phyloP scores from a whole-genome alignment of 2,113 vertebrate species.

The Xenopus laevis region DNA sequence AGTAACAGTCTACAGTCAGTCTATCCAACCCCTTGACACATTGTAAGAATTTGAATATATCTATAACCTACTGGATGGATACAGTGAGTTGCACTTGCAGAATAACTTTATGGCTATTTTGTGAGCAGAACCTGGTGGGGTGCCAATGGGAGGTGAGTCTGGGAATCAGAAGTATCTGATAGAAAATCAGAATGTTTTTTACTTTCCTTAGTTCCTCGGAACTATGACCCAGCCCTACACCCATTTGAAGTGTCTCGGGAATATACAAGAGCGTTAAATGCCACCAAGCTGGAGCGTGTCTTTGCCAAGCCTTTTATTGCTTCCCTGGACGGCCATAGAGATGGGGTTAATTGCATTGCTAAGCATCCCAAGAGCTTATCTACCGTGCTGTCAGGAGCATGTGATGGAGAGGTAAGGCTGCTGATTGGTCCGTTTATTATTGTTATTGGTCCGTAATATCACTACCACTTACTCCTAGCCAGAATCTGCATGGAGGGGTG shows the following conservation, averaged over 20 bases:
- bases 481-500: too few species aligned
- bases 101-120: too few species aligned
- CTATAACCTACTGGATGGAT: too few species aligned
- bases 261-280: constrained; percentile 86
- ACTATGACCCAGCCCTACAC: constrained; percentile 88
- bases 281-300: constrained; percentile 87
- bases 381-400: constrained; percentile 87
- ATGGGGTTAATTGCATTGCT: constrained; percentile 90
- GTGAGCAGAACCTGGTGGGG: too few species aligned
- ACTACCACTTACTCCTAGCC: too few species aligned
- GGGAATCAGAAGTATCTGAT: too few species aligned
- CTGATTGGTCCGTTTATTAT: background rate
- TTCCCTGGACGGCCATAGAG: constrained; percentile 90
- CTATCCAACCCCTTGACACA: too few species aligned
- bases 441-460: too few species aligned
- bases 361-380: constrained; percentile 84
- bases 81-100: too few species aligned
- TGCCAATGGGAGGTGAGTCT: too few species aligned
- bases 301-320: constrained; percentile 94
- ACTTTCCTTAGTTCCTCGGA: constrained; percentile 80
- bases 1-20: too few species aligned
- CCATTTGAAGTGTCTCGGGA: constrained; percentile 91
- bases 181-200: background rate
- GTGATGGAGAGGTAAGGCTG: constrained; percentile 88
- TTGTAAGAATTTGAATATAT: too few species aligned